Base-by-base conservation (phyloP, 2,888 invertebrate genomes). In the Ceratothoa steindachneri region DNA sequence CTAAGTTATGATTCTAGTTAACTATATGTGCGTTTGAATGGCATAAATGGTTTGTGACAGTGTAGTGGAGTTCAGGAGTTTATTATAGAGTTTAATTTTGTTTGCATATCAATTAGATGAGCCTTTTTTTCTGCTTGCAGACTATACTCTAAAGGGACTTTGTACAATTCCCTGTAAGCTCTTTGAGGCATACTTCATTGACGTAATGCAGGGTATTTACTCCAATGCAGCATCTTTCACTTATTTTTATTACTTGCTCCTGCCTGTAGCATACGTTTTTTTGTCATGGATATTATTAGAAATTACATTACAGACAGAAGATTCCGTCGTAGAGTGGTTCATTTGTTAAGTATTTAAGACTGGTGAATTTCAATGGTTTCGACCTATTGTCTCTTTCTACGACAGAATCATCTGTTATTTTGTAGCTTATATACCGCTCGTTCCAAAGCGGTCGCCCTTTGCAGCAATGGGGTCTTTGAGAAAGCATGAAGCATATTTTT, bases 121-220 rank as follows among this genome's bases (percentile, higher is more conserved):
- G 70, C 53, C 52, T 65, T 75, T 75, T n/a, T n/a, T 76, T 69
- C 66, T 69, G 75, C 78, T 78, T 78, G 75, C 78, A 78, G 78
- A 78, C 75, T 78, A 73, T 78, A 78, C 78, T 78, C 73, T 75
- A 75, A 78, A 78, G 75, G 78, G 78, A 67, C 78, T 78, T 71
- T 78, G 78, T 72, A 78, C 74, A 73, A 78, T 75, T 71, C 75
- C 78, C 78, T 75, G 75, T 78, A 78, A 78, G 74, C 78, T 78
- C 71, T 78, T 78, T 78, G 78, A 78, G 78, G 78, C 75, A 73
- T 78, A 78, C 75, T 78, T 78, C 75, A 75, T 75, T 73, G 78
- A 78, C 75, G 75, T 78, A 73, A 73, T 78, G 75, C 73, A 73
- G 78, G 78, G 78, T 78, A 78, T 73, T 72, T 78, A 75, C 75